Evolutionary conservation across 2,888 invertebrate species (phyloP), one percentile per base, ranked within the genome.

Genomic region (Orthosia gothica): DNA sequence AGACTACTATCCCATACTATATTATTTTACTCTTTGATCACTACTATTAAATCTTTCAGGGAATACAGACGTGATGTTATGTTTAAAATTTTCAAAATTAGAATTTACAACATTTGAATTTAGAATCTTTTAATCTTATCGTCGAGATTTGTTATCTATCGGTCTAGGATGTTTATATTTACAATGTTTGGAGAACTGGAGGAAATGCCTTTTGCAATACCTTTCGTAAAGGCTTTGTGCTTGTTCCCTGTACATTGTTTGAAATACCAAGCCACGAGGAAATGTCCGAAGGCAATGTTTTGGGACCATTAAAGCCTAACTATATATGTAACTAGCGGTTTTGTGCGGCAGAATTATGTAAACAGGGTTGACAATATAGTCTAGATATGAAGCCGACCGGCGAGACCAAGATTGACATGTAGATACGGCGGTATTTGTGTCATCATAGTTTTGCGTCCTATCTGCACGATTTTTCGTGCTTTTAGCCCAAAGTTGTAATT

Each of bases 251-350:
- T 52, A 67, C 40, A 66, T 67, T 57, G 16, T 50, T 75, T 32
- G n/a, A 11, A n/a, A 57, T 69, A n/a, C 40, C 50, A 54, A 50
- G 45, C 52, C 50, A n/a, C 50, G 16, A 26, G 57, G 57, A 82
- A 70, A 70, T 54, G 18, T 45, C 16, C 15, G 5, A 54, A 57
- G 26, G 49, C 23, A 23, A 66, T 67, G 45, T 63, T 77, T 67
- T 77, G 70, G 55, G 49, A 66, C 26, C 58, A 70, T 16, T 32
- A 49, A 50, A 66, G 52, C 26, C 13, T 47, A n/a, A 16, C 7
- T 47, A 32, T 71, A 23, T 15, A 47, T 20, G 50, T 52, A 23
- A 59, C 26, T 32, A 52, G 23, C 9, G 16, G 23, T 11, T 26
- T 16, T 58, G 16, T 63, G 58, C 18, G 16, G 32, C 52, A 5